These are phyloP conservation scores for Graphium colonna DNA, from an alignment of 2,888 invertebrate genomes.

Conservation along the genomic window DNA sequence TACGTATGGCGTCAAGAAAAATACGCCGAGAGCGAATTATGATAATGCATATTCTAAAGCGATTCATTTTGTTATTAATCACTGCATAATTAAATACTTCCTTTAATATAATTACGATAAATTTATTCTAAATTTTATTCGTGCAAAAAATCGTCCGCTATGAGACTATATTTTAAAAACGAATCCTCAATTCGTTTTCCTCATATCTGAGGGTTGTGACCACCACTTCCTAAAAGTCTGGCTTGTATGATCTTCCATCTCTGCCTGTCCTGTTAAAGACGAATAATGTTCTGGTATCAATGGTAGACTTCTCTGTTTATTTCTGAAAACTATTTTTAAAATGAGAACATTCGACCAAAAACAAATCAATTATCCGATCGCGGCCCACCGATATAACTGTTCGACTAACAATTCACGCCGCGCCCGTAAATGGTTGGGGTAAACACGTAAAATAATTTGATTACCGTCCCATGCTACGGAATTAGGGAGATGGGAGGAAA, in stretches of 20 bases:
- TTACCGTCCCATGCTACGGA: constrained; percentile 52
- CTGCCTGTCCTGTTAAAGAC: too few relatives aligned
- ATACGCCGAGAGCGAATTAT: constrained; percentile 1
- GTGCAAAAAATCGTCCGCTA: neutral
- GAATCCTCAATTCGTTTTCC: too few relatives aligned
- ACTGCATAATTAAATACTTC: neutral
- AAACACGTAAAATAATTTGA: constrained; percentile 51
- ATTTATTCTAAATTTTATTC: neutral
- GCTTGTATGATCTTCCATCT: too few relatives aligned
- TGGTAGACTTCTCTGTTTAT: too few relatives aligned
- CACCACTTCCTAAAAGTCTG: too few relatives aligned
- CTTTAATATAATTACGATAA: neutral
- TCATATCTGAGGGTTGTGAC: too few relatives aligned
- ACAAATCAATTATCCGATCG: neutral
- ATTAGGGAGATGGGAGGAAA: constrained; percentile 47
- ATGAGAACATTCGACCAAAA: too few relatives aligned
- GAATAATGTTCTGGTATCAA: too few relatives aligned
- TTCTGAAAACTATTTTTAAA: too few relatives aligned
- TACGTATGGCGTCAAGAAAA: constrained; percentile 11
- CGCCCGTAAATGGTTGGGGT: constrained; percentile 40
- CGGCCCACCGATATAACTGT: constrained; percentile 10
- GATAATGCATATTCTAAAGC: neutral
- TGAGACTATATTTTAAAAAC: too few relatives aligned
- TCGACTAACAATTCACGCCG: constrained; percentile 36
- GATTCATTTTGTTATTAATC: neutral